Evolutionary conservation across 2,888 invertebrate genomes (phyloP), one percentile per base, ranked within the genome.

Genomic region (Herminia tarsipennalis): DNA sequence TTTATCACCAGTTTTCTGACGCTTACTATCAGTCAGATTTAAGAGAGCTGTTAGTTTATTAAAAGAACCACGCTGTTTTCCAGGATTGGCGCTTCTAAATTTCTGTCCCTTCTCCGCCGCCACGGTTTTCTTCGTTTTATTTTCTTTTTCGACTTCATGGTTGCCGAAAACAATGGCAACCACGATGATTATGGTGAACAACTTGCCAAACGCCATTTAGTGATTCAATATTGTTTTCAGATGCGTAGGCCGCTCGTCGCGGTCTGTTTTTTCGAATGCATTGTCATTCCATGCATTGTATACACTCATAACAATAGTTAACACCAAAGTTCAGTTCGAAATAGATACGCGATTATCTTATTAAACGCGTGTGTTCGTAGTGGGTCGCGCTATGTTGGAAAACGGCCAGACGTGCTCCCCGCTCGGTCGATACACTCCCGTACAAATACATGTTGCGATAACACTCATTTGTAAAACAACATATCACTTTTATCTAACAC

Each of bases 71-170:
- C 73, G 69, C 21, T 83, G 80, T 3, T 76, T 73, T 0, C 75
- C 78, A 0, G 86, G 82, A 35, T 66, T 77, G 0, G 88, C 86
- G 0, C 84, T 84, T 6, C 88, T 66, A 2, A 79, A 62, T 12
- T 71, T 78, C 43, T 80, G 80, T 40, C 82, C 86, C 53, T 80
- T 89, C 85, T 89, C 86, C 88, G 85, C 42, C 89, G 78, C 90
- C 90, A 88, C 0, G 88, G 90, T 60, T 75, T 87, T 81, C 76
- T 80, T 70, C 76, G 76, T 68, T 81, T 88, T 83, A 77, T 76
- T 72, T 74, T 85, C 78, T 73, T 85, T 73, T 76, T 86, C 52
- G 74, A 81, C 61, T 75, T 89, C 88, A 85, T 90, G 65, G 54
- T 78, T 81, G 63, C 77, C 77, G 56, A 73, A 56, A 30, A 76